Evolutionary conservation across 2,113 vertebrate species (phyloP).

Genomic region (Paradisaea rubra): DNA sequence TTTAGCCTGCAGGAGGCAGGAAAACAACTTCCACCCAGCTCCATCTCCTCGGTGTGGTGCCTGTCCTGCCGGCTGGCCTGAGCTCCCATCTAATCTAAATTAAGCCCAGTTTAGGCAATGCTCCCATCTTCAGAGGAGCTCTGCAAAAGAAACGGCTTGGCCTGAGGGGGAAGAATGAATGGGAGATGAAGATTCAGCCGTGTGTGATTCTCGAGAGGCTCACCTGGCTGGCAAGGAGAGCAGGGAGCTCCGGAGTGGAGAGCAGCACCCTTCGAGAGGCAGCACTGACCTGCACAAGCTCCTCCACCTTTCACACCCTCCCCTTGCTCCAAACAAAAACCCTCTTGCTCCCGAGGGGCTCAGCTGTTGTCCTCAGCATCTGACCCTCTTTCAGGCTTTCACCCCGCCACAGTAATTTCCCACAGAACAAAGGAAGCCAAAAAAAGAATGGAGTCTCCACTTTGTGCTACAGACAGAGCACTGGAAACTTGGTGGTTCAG

Average conservation of each 20-base stretch:
- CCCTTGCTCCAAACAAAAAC: neutral
- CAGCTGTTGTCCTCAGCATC: neutral
- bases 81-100: neutral
- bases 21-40: neutral
- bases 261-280: neutral
- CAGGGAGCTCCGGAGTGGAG: neutral
- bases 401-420: neutral
- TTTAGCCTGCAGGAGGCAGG: neutral
- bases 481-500: neutral
- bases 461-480: accelerated
- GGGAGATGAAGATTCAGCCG: neutral
- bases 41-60: accelerated
- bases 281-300: neutral
- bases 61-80: accelerated
- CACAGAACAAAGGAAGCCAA: neutral
- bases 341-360: neutral
- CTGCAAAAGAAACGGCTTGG: neutral
- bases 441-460: neutral
- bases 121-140: neutral
- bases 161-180: neutral
- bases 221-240: neutral
- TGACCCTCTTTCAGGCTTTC: neutral
- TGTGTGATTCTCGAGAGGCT: accelerated
- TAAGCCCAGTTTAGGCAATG: neutral
- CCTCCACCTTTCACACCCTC: neutral